Evolutionary conservation across 2,113 vertebrate genomes (phyloP).

Genomic region (Atrichornis clamosus): DNA sequence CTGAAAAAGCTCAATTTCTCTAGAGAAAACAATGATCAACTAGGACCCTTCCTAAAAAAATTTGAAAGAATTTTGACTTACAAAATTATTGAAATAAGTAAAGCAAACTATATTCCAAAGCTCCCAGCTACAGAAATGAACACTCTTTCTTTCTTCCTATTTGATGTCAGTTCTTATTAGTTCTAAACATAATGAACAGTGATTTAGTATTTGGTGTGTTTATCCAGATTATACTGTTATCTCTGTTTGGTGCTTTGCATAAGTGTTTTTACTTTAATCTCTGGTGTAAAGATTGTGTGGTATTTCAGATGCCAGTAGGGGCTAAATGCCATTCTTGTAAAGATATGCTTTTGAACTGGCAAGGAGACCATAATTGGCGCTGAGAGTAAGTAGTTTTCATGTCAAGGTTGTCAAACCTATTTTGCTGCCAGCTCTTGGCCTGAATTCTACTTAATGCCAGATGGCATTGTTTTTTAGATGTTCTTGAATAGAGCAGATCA

Average conservation of each 20-base stretch:
- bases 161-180: background rate
- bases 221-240: background rate
- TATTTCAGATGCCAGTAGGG: background rate
- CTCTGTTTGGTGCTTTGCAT: background rate
- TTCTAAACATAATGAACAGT: background rate
- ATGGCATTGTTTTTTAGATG: constrained; percentile 58
- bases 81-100: background rate
- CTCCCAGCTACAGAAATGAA: background rate
- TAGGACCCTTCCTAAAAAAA: background rate
- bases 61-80: background rate
- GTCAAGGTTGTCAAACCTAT: constrained; percentile 52
- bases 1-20: background rate
- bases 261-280: constrained; percentile 4
- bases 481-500: constrained; percentile 44
- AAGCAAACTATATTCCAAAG: background rate
- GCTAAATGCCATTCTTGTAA: constrained; percentile 25
- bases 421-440: constrained; percentile 47
- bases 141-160: background rate
- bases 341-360: constrained; percentile 43
- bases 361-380: constrained; percentile 14
- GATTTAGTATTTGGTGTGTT: background rate
- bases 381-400: constrained; percentile 47
- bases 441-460: constrained; percentile 52
- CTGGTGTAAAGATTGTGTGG: background rate
- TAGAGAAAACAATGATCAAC: background rate